phyloP scores from a whole-genome alignment of 2,888 invertebrate species.

The Cryptus viduatorius region DNA sequence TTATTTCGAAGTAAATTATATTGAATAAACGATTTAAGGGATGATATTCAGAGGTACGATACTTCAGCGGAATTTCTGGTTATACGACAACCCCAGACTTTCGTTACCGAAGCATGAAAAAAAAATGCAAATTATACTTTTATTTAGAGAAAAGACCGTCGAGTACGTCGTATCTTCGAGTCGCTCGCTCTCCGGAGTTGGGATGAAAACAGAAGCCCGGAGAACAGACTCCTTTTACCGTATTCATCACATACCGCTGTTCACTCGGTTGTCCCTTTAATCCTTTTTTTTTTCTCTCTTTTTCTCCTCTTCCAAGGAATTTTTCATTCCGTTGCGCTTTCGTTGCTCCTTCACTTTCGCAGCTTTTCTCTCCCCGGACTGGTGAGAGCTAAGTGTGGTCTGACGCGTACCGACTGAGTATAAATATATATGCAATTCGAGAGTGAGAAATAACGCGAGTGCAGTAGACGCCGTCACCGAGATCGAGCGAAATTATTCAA shows the following conservation, averaged over 20 bases:
- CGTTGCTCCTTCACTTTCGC: constrained; percentile 7
- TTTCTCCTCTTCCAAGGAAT: not conserved
- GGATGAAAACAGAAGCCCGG: not conserved
- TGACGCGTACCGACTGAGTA: not conserved
- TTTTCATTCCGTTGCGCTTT: constrained; percentile 26
- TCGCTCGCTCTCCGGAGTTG: not conserved
- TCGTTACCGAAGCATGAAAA: not conserved
- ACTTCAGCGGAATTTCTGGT: not conserved
- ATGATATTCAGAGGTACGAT: not conserved
- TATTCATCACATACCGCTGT: constrained; percentile 5
- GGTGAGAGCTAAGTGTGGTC: not conserved
- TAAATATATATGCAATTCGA: not conserved
- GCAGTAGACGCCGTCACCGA: constrained; percentile 20
- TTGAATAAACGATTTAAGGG: too few relatives aligned
- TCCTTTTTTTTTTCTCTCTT: not conserved
- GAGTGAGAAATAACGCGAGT: constrained; percentile 9
- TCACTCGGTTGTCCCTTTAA: not conserved
- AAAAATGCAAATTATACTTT: not conserved
- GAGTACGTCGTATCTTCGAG: not conserved
- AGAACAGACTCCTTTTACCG: not conserved
- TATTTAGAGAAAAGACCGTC: not conserved
- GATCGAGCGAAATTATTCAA: constrained; percentile 19
- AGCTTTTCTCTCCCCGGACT: not conserved
- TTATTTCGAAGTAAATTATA: too few relatives aligned
- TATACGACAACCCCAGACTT: not conserved